Evolutionary conservation across 2,888 invertebrate species (phyloP).

Genomic region (Elegia similella): DNA sequence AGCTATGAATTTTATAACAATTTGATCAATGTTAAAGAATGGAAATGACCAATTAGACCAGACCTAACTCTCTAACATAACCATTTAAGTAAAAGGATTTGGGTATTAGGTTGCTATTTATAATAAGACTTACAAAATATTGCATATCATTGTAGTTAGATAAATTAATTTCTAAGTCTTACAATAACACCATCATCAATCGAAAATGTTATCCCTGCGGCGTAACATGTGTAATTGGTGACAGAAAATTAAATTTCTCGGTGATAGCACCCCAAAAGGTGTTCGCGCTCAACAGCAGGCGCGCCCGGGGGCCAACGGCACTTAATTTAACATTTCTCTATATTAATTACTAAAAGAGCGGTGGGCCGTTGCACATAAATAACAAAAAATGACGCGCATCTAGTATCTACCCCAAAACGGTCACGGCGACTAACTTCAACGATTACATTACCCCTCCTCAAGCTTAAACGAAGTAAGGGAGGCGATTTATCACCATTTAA

Average conservation of each 20-base stretch:
- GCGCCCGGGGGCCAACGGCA: conserved; percentile 60
- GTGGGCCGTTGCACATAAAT: conserved; percentile 57
- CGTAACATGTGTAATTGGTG: conserved; percentile 36
- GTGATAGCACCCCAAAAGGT: conserved; percentile 51
- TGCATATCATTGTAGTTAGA: too few species aligned
- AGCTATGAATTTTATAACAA: too few species aligned
- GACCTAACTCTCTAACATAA: too few species aligned
- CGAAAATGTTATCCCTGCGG: not conserved
- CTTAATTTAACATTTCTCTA: conserved; percentile 64
- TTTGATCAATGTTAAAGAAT: too few species aligned
- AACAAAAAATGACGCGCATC: conserved; percentile 58
- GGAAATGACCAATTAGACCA: too few species aligned
- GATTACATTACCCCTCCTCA: conserved; percentile 50
- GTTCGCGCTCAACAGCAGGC: conserved; percentile 44
- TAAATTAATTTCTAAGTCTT: too few species aligned
- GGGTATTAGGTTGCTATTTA: too few species aligned
- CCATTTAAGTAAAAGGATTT: too few species aligned
- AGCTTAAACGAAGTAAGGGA: conserved; percentile 56
- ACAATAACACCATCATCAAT: too few species aligned
- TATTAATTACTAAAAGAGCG: conserved; percentile 67
- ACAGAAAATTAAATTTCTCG: conserved; percentile 47
- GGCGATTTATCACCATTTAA: conserved; percentile 63
- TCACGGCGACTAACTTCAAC: conserved; percentile 85
- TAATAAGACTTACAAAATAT: too few species aligned
- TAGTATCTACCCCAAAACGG: conserved; percentile 68